phyloP scores from a whole-genome alignment of 92 coral and sea anemone species.

The Epizoanthus illoricatus region DNA sequence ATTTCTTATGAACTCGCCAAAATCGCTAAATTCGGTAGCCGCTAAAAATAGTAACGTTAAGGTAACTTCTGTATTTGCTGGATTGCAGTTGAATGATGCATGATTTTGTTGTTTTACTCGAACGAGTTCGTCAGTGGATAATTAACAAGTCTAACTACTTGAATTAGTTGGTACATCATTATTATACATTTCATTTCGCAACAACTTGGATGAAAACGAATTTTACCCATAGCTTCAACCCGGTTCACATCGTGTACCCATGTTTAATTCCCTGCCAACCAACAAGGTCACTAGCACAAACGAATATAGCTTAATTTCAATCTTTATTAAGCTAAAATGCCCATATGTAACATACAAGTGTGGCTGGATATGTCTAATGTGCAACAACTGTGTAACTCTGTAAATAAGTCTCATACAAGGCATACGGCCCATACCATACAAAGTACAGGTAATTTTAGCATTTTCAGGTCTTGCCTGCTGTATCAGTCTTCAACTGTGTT shows the following conservation, averaged over 20 bases:
- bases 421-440: neutral
- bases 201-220: too few species aligned
- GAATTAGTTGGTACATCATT: too few species aligned
- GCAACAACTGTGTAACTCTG: constrained; percentile 5
- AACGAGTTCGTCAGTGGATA: too few species aligned
- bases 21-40: too few species aligned
- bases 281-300: neutral
- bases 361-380: neutral
- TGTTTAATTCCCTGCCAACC: neutral
- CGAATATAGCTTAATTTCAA: neutral
- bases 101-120: too few species aligned
- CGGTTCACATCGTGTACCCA: neutral
- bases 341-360: neutral
- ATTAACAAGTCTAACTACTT: too few species aligned
- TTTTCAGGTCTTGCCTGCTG: neutral
- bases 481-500: too few species aligned
- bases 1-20: too few species aligned
- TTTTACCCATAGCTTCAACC: neutral
- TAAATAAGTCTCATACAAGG: neutral
- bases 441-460: neutral
- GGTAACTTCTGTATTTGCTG: too few species aligned
- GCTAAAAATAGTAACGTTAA: too few species aligned
- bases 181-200: too few species aligned
- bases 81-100: too few species aligned
- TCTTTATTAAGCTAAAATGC: neutral